phyloP scores from a whole-genome alignment of 2,113 vertebrate species.

The Eptesicus fuscus region DNA sequence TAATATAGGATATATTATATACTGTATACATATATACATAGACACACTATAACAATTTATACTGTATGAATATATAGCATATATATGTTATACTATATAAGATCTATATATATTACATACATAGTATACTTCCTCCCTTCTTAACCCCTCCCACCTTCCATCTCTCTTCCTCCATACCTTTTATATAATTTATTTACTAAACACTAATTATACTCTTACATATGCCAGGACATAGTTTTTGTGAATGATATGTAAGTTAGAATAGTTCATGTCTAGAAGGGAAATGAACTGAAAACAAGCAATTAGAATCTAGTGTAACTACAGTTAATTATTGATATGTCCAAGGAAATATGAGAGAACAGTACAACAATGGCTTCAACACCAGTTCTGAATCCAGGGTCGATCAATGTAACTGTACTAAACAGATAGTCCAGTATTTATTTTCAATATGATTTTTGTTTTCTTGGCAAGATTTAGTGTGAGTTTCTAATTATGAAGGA shows the following conservation, averaged over 20 bases:
- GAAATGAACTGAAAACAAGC: background rate
- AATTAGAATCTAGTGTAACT: background rate
- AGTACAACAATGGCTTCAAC: background rate
- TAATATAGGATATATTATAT: background rate
- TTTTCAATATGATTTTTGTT: conserved; percentile 85
- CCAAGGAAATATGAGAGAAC: background rate
- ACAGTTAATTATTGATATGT: background rate
- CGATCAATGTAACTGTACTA: background rate
- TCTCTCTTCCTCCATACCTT: background rate
- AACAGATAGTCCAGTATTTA: conserved; percentile 78
- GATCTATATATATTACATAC: background rate
- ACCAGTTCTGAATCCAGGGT: background rate
- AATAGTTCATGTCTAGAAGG: background rate
- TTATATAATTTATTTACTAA: background rate
- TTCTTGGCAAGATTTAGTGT: conserved; percentile 86
- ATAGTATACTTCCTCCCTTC: background rate
- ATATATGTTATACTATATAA: background rate
- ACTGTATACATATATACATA: background rate
- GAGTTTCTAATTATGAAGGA: conserved; percentile 88
- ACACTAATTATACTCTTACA: background rate
- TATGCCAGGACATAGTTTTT: background rate
- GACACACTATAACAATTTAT: background rate
- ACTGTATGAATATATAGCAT: background rate
- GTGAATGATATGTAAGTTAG: background rate
- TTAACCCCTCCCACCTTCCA: background rate